Percentiles rank a stretch among this genome's conserved stretches.
phyloP scores from a whole-genome alignment of 2,888 invertebrate species.

The Tubiluchus corallicola region DNA sequence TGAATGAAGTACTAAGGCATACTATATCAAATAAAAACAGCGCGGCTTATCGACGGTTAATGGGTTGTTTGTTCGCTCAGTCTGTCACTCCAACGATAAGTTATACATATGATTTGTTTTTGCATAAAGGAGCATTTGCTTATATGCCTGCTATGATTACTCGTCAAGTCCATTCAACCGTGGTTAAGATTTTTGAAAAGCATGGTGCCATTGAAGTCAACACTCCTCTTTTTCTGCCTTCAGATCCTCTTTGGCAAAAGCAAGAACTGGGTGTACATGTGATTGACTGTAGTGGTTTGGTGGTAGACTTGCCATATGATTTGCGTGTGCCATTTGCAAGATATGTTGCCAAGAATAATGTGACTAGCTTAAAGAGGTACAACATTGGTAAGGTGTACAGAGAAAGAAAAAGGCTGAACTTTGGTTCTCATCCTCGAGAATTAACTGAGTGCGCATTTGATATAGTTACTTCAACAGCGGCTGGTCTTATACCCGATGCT shows the following conservation, averaged over 20 bases:
- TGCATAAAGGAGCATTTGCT: slow-evolving; percentile 26
- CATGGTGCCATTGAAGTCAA: slow-evolving; percentile 53
- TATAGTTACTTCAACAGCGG: slow-evolving; percentile 51
- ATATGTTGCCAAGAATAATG: slow-evolving; percentile 55
- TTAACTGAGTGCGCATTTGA: slow-evolving; percentile 81
- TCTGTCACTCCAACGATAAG: slow-evolving; percentile 46
- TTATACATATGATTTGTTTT: slow-evolving; percentile 56
- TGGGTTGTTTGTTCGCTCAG: slow-evolving; percentile 33
- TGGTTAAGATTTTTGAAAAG: slow-evolving; percentile 24
- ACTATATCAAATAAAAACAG: slow-evolving; percentile 60
- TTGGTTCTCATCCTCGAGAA: slow-evolving; percentile 70
- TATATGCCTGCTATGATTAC: slow-evolving; percentile 31
- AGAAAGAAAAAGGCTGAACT: slow-evolving; percentile 38
- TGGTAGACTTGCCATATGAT: slow-evolving; percentile 69
- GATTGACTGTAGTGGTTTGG: slow-evolving; percentile 68
- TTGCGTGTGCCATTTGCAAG: slow-evolving; percentile 60
- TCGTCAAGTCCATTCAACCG: slow-evolving; percentile 33
- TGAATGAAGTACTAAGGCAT: slow-evolving; percentile 60
- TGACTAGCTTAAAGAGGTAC: slow-evolving; percentile 60
- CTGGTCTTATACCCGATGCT: slow-evolving; percentile 54
- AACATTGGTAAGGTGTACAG: slow-evolving; percentile 68
- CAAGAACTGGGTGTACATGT: slow-evolving; percentile 41
- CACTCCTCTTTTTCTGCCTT: slow-evolving; percentile 60
- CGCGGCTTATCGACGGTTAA: slow-evolving; percentile 45
- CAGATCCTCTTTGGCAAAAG: slow-evolving; percentile 18